A percentile compares a stretch with the other conserved stretches of the same genome.
These are phyloP conservation scores for Sebastes oblongus DNA, from an alignment of 2,797 vertebrate species.

Conservation along the genomic window DNA sequence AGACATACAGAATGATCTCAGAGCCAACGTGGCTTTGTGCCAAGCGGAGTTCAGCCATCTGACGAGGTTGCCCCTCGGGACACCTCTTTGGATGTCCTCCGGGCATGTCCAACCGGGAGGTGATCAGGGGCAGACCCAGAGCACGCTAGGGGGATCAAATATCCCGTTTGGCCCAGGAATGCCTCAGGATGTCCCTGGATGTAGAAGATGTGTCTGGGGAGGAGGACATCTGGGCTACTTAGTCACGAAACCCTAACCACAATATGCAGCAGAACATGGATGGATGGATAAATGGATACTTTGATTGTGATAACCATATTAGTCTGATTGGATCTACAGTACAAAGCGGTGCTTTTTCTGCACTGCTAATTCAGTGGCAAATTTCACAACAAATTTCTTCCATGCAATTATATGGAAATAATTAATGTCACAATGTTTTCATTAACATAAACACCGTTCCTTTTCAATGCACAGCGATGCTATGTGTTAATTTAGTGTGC, in stretches of 20 bases:
- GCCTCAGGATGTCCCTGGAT: neutral
- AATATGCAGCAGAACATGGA: neutral
- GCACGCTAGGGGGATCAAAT: slow-evolving; percentile 5
- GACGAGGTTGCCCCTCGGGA: neutral
- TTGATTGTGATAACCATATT: neutral
- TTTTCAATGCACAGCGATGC: neutral
- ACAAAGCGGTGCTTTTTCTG: neutral
- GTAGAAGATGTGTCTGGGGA: neutral
- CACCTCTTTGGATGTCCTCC: neutral
- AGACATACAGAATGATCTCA: neutral
- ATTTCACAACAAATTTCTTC: neutral
- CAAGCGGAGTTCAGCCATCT: neutral
- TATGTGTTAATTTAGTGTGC: neutral
- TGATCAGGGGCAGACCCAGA: neutral
- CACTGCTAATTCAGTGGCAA: no score
- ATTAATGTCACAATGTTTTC: neutral
- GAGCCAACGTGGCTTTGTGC: neutral
- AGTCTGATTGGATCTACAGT: neutral
- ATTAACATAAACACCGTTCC: neutral
- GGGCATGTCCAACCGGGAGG: neutral
- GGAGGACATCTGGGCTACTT: neutral
- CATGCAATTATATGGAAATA: neutral
- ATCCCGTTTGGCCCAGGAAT: slow-evolving; percentile 11
- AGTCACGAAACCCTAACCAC: neutral
- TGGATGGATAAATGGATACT: neutral